Conservation (phyloP, 2,797 vertebrate genomes). For the Calcarius lapponicus region DNA sequence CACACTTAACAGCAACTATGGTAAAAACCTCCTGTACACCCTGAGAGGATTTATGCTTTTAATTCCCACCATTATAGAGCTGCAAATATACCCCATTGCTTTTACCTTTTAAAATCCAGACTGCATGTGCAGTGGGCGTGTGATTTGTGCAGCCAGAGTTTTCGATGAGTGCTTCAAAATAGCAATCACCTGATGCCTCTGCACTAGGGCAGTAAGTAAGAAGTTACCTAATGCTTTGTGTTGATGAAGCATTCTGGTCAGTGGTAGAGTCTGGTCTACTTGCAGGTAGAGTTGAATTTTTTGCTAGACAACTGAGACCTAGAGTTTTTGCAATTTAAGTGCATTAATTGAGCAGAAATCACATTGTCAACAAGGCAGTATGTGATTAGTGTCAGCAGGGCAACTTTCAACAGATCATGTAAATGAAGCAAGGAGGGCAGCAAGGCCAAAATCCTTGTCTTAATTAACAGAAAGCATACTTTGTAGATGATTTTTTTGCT, state of each 20-base stretch:
- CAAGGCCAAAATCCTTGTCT: constrained; percentile 5
- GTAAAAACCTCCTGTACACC: neutral
- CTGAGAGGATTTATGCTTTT: constrained; percentile 21
- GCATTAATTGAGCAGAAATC: neutral
- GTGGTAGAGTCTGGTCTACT: neutral
- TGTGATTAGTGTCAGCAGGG: constrained; percentile 33
- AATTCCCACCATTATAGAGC: neutral
- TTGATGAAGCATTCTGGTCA: neutral
- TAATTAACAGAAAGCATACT: constrained; percentile 26
- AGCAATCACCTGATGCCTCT: neutral
- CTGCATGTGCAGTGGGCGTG: neutral
- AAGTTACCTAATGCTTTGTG: neutral
- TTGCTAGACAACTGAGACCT: neutral
- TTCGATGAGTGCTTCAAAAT: neutral
- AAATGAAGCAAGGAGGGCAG: constrained; percentile 24
- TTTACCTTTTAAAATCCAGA: neutral
- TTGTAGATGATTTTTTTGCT: neutral
- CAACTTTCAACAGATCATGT: neutral
- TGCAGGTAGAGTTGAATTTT: neutral
- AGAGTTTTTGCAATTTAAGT: neutral
- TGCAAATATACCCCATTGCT: neutral
- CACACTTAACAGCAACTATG: neutral
- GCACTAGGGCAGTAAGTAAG: neutral
- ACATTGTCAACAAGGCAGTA: constrained; percentile 3
- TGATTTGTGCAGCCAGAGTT: neutral